Percentiles rank a stretch among this genome's conserved stretches.
Conservation (phyloP, 2,797 vertebrate genomes). For the Sebastiscus albofasciatus region DNA sequence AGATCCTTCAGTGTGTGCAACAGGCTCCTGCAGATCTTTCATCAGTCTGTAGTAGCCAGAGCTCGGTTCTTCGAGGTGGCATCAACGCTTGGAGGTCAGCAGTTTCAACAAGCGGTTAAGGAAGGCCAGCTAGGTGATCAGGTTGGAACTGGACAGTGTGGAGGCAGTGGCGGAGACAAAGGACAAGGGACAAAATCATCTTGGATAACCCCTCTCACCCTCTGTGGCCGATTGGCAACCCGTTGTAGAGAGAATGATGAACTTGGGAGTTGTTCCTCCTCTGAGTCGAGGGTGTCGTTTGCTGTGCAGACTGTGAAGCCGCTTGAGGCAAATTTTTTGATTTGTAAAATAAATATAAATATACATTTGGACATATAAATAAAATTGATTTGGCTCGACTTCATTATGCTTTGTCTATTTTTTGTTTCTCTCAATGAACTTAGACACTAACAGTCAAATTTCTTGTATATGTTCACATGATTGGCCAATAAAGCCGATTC, state of each 20-base stretch:
- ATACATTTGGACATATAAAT: background rate
- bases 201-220: too few species aligned
- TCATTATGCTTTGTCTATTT: background rate
- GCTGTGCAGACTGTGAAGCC: background rate
- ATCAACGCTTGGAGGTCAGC: background rate
- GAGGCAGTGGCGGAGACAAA: background rate
- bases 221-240: too few species aligned
- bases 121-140: background rate
- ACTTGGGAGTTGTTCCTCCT: background rate
- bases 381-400: background rate
- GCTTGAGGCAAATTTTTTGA: background rate
- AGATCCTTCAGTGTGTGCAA: background rate
- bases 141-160: background rate
- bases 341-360: too few species aligned
- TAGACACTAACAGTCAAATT: background rate
- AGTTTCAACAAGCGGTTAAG: background rate
- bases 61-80: background rate
- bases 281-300: background rate
- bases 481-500: background rate
- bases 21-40: background rate
- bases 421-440: too few species aligned
- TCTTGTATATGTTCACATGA: too few species aligned
- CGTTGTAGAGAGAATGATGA: too few species aligned
- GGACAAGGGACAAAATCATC: too few species aligned
- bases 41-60: background rate